Base-by-base conservation (phyloP, 2,888 invertebrate species). In the Acronicta leporina region DNA sequence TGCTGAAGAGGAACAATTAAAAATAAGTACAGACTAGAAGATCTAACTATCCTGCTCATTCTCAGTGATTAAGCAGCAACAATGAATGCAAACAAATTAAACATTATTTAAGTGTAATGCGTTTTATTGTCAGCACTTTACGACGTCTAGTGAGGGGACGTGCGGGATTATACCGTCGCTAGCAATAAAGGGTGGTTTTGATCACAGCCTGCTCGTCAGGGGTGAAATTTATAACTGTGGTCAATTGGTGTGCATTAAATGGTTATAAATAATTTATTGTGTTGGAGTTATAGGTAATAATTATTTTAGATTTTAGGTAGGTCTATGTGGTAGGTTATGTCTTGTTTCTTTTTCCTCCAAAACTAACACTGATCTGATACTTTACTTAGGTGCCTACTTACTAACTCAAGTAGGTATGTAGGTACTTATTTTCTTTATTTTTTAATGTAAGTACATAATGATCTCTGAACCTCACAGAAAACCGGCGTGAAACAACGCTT, bases 61-160 rank as follows among this genome's bases (percentile, higher is more conserved):
- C 51, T 50, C 66, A 68, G 61, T 65, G 49, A 73, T 66, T 77
- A 76, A 40, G 48, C 53, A 46, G 54, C 63, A 74, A 71, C 71
- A 73, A 71, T 69, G 61, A 62, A 75, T 46, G 60, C 68, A 68
- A 69, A 79, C 71, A 73, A 79, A 79, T 79, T 78, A 77, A 71
- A 78, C 61, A 63, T 71, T 67, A 71, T 66, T 78, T 75, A 78
- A 66, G 73, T 68, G 48, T 64, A 71, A 73, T 70, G 68, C 77
- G 77, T 81, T 81, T 82, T 77, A 81, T 82, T 78, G 76, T 74
- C 70, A 57, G 63, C 56, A 64, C 69, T 77, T 74, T 70, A 66
- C 46, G 59, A 56, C 46, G 50, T 44, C 27, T 67, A 63, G 76
- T 68, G 65, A 73, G 72, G 80, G 74, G 51, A 65, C 62, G 68